These are phyloP conservation scores for Oreotrochilus melanogaster DNA, from an alignment of 2,113 vertebrate genomes.

Conservation along the genomic window DNA sequence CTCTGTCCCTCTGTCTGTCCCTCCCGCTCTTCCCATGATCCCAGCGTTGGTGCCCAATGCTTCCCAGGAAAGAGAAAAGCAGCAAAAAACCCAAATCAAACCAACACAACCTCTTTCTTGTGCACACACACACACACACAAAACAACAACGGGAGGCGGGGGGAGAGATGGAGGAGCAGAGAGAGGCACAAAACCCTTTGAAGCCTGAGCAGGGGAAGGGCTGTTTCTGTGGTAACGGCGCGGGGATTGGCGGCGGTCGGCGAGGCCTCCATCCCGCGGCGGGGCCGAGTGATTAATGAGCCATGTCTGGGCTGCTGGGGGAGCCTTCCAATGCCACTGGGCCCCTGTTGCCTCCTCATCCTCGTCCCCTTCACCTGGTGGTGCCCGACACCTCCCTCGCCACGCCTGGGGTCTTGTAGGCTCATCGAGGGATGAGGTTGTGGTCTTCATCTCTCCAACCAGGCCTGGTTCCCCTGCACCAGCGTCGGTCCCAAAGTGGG, in stretches of 20 bases:
- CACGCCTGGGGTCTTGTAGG: rapidly evolving
- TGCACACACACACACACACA: neutral
- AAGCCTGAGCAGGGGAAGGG: constrained; percentile 81
- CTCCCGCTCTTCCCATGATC: constrained; percentile 1
- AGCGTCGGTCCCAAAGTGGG: rapidly evolving
- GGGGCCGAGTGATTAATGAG: constrained; percentile 77
- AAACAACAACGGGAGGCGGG: constrained; percentile 9
- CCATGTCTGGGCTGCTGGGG: constrained; percentile 7
- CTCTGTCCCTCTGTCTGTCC: neutral
- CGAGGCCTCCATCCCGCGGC: constrained; percentile 67
- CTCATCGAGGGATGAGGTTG: neutral
- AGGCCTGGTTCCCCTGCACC: neutral
- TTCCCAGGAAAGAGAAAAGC: constrained; percentile 49
- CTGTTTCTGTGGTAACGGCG: constrained; percentile 84
- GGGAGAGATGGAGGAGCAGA: constrained; percentile 35
- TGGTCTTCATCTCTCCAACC: rapidly evolving
- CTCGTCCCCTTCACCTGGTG: rapidly evolving
- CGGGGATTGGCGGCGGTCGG: constrained; percentile 70
- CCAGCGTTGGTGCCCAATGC: neutral
- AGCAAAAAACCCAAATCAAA: neutral
- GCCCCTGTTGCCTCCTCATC: rapidly evolving
- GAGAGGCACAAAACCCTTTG: constrained; percentile 74
- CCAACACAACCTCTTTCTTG: neutral
- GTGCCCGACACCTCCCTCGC: rapidly evolving
- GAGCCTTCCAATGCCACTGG: rapidly evolving